Evolutionary conservation across 2,888 invertebrate genomes (phyloP), one percentile per base, ranked within the genome.

Genomic region (Patella caerulea): DNA sequence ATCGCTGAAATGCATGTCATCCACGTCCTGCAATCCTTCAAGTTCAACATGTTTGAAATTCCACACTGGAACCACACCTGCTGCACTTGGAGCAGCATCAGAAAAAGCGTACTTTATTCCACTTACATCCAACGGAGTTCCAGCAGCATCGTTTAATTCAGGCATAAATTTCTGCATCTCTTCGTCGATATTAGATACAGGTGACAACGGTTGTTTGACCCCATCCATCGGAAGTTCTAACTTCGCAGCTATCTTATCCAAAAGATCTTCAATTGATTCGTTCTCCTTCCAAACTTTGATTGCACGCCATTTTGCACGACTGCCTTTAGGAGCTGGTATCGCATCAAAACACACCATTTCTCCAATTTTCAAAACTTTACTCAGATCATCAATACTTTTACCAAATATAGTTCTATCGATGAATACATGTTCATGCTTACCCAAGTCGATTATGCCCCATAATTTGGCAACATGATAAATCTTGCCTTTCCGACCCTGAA

Each of bases 381-480:
- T 89, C 76, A 92, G 84, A 83, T 92, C 92, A 82, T 92, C 91
- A 77, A 91, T 86, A 45, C 86, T 85, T 76, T 89, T 88, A 4
- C 87, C 86, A 81, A 90, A 90, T 79, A 92, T 91, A 34, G 90
- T 90, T 76, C 90, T 86, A 80, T 92, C 92, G 78, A 92, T 92
- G 79, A 92, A 92, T 17, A 92, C 92, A 83, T 92, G 92, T 82
- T 92, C 92, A 85, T 92, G 92, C 78, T 89, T 88, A 3, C 92
- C 92, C n/a, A 92, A 85, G 82, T 92, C 92, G 59, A 92, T 90
- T 72, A 91, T 91, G 45, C 91, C 91, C 92, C 92, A 92, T 24
- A 92, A 83, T 83, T 92, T 91, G 53, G 92, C 91, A 70, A 92
- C 90, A 84, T 92, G 92, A 81, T 90, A 92, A 55, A 92, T 87